These are phyloP conservation scores for Cichlasoma orientale DNA, from an alignment of 2,797 vertebrate genomes.

Conservation along the genomic window DNA sequence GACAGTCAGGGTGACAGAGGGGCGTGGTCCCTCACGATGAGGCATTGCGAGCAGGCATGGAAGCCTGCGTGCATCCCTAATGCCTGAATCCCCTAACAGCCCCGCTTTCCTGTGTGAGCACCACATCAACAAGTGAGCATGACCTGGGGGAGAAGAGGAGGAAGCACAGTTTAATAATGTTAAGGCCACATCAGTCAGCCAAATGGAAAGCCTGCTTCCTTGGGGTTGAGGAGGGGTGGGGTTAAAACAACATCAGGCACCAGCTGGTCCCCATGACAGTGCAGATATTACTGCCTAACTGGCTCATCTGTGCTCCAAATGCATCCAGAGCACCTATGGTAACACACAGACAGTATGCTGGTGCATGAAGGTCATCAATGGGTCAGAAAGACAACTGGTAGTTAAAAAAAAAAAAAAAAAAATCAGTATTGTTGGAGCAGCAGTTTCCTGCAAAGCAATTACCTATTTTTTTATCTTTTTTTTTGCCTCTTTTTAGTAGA, in stretches of 20 bases:
- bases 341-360: slow-evolving; percentile 4
- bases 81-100: slow-evolving; percentile 9
- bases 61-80: slow-evolving; percentile 3
- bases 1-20: slow-evolving; percentile 34
- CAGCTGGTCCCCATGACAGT: slow-evolving; percentile 75
- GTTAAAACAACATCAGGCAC: slow-evolving; percentile 58
- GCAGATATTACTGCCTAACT: slow-evolving; percentile 59
- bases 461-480: not conserved
- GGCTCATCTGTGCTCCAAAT: slow-evolving; percentile 63
- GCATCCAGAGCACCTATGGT: slow-evolving; percentile 36
- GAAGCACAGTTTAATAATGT: slow-evolving; percentile 60
- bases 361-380: slow-evolving; percentile 37
- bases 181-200: slow-evolving; percentile 68
- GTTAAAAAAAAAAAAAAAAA: not conserved
- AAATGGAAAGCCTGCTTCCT: slow-evolving; percentile 66
- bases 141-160: slow-evolving; percentile 35
- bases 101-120: slow-evolving; percentile 15
- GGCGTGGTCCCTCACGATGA: slow-evolving; percentile 58
- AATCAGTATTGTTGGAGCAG: not conserved
- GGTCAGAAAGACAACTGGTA: slow-evolving; percentile 33
- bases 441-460: not conserved
- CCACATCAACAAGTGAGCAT: slow-evolving; percentile 71
- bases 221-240: slow-evolving; percentile 23
- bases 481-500: not conserved
- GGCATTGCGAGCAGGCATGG: slow-evolving; percentile 32